Base-by-base conservation (phyloP, 2,113 vertebrate species). In the Phodopus roborovskii region DNA sequence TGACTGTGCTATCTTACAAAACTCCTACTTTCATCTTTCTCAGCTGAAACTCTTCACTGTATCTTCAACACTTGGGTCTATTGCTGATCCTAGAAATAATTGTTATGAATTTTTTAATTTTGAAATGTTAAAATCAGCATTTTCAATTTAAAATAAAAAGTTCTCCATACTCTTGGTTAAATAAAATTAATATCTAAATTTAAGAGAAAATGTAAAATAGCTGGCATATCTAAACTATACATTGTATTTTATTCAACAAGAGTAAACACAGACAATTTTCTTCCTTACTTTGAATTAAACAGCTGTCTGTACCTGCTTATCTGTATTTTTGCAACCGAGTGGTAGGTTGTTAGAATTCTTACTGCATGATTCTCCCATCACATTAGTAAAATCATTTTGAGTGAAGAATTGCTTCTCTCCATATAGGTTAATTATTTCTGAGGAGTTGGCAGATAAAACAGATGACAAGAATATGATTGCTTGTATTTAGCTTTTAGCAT, bases 371-470 rank as follows among this genome's bases (percentile, higher is more conserved):
- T 39, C 56, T 97, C 96, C 58, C 45, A 94, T 94, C 75, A 66
- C 91, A 97, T 97, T 97, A 95, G 96, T 96, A 98, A 97, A 98
- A 98, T 98, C 92, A 98, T 98, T 98, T 96, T 97, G 96, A 98
- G 58, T 82, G 92, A 98, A 98, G 97, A 96, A 97, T 97, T 96
- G 73, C 66, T 97, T 96, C 97, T 97, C 97, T 97, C 74, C 97
- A 95, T 93, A 96, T 97, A 95, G 96, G 93, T 98, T 98, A 98
- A 98, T 99, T 98, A 98, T 98, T 98, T 98, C 96, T 98, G 96
- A 98, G 90, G 75, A 95, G 92, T 50, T 98, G 97, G 97, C 94
- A 98, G 97, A 97, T 98, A 92, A 98, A 98, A 97, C 98, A 90
- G 93, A 94, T 94, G 96, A 98, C 97, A 95, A 71, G 96, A 98